A percentile compares a stretch with the other conserved stretches of the same genome.
Conservation (phyloP, 2,888 invertebrate genomes). For the Mesopsocus fuscifrons region DNA sequence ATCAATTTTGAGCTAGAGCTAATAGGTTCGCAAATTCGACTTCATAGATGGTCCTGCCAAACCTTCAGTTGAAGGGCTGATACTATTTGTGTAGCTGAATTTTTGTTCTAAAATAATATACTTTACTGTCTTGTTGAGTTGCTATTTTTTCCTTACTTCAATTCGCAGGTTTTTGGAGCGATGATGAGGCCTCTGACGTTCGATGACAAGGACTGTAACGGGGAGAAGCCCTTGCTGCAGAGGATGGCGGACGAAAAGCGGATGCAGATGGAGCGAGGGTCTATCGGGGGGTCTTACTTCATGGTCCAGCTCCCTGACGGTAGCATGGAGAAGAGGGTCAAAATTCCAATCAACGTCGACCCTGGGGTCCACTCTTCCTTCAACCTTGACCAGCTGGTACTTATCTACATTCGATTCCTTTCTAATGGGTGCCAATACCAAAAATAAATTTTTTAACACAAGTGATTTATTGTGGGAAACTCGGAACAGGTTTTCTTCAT, state of each 20-base stretch:
- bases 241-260: constrained; percentile 87
- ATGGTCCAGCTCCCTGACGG: constrained; percentile 78
- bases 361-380: constrained; percentile 87
- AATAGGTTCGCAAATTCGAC: no score
- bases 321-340: constrained; percentile 72
- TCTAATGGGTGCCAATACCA: constrained; percentile 26
- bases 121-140: no score
- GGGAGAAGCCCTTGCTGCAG: constrained; percentile 65
- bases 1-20: no score
- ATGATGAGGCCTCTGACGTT: constrained; percentile 63
- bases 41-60: no score
- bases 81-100: no score
- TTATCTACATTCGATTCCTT: no score
- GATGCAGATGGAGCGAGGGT: constrained; percentile 76
- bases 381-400: constrained; percentile 65
- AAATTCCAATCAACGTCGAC: constrained; percentile 72
- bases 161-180: constrained; percentile 49
- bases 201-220: constrained; percentile 34
- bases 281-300: constrained; percentile 73
- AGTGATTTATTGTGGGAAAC: not conserved
- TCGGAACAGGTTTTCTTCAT: not conserved
- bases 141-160: no score
- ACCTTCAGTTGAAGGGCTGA: no score
- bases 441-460: not conserved
- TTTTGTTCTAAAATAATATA: no score